A percentile compares a stretch with the other conserved stretches of the same genome.
phyloP scores from a whole-genome alignment of 1,140 invertebrate genomes.

The Drosophila takahashii region DNA sequence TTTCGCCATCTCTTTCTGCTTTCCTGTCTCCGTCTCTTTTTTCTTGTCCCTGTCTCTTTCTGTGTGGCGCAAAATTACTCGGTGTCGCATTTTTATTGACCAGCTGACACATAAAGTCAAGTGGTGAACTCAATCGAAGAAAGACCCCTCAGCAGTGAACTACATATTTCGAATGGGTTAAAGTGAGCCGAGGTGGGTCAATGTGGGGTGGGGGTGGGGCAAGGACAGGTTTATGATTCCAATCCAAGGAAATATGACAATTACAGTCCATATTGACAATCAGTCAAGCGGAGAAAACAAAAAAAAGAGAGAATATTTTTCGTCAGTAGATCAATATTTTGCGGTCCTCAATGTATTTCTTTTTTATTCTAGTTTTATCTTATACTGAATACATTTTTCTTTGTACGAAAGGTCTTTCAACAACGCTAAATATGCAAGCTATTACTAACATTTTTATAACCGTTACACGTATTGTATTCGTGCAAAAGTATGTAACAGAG shows the following conservation, averaged over 20 bases:
- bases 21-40: neutral
- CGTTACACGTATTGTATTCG: no score
- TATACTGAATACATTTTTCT: no score
- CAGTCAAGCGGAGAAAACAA: neutral
- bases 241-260: slow-evolving; percentile 4
- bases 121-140: slow-evolving; percentile 30
- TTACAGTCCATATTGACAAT: slow-evolving; percentile 5
- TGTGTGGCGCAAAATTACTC: slow-evolving; percentile 42
- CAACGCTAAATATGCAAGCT: no score
- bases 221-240: slow-evolving; percentile 7
- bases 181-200: slow-evolving; percentile 4
- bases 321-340: neutral
- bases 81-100: slow-evolving; percentile 59
- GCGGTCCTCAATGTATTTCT: no score
- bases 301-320: neutral
- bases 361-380: no score
- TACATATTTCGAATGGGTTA: slow-evolving; percentile 1
- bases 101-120: slow-evolving; percentile 56
- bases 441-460: no score
- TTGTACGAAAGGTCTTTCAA: no score
- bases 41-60: neutral
- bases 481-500: no score
- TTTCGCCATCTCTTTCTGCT: slow-evolving; percentile 1
- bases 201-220: neutral
- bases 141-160: neutral